Evolutionary conservation across 2,888 invertebrate genomes (phyloP).

Genomic region (Ashinkailepas kermadecensis): DNA sequence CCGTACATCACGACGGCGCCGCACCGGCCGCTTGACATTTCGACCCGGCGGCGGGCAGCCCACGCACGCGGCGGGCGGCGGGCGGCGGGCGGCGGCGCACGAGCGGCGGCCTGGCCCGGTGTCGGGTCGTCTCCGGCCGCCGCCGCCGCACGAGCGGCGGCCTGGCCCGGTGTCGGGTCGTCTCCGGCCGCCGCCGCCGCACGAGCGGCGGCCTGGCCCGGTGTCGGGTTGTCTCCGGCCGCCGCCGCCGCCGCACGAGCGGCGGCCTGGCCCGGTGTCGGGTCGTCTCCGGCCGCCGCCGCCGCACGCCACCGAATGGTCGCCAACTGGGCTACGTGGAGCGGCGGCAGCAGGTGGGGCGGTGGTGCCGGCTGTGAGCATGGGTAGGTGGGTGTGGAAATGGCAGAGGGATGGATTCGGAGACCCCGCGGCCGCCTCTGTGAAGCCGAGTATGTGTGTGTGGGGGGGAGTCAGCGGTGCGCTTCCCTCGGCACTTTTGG

Average conservation of each 20-base stretch:
- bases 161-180: background rate
- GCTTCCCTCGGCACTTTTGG: too few relatives aligned
- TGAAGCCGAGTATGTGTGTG: too few relatives aligned
- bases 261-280: background rate
- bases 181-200: background rate
- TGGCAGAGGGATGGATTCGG: too few relatives aligned
- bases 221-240: background rate
- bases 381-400: too few relatives aligned
- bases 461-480: too few relatives aligned
- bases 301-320: too few relatives aligned
- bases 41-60: constrained; percentile 8
- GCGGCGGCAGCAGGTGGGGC: too few relatives aligned
- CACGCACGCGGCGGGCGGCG: constrained; percentile 8
- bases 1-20: background rate
- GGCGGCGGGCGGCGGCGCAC: background rate
- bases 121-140: background rate
- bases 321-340: too few relatives aligned
- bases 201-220: background rate
- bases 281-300: background rate
- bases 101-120: background rate
- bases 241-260: background rate
- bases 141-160: background rate
- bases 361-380: too few relatives aligned
- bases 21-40: constrained; percentile 12
- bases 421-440: too few relatives aligned